Conservation (phyloP, 2,797 vertebrate species). For the Danio aesculapii region DNA sequence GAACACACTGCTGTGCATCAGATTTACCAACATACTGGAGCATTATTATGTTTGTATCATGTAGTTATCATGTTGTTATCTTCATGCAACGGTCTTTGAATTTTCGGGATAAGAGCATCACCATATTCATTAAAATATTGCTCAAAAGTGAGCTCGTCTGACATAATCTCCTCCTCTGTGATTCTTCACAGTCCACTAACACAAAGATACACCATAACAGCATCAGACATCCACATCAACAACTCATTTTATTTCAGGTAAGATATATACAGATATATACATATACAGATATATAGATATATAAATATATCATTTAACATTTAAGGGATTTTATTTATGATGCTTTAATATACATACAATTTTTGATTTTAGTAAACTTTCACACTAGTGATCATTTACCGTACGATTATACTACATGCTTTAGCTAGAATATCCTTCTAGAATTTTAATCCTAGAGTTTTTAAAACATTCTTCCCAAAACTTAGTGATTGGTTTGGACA, state of each 20-base stretch:
- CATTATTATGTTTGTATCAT: background rate
- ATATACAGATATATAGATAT: no score
- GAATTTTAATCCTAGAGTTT: no score
- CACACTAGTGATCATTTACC: background rate
- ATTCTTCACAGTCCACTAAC: slow-evolving; percentile 11
- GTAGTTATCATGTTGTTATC: background rate
- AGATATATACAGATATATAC: no score
- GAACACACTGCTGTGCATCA: no score
- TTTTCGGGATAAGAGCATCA: background rate
- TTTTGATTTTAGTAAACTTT: background rate
- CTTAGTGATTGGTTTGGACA: no score
- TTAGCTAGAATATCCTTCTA: no score
- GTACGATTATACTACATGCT: no score
- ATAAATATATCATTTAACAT: background rate
- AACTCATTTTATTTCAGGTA: background rate
- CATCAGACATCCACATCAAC: background rate
- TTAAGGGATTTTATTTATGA: background rate
- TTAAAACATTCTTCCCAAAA: no score
- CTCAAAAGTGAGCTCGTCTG: background rate
- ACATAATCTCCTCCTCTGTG: background rate
- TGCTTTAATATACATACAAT: background rate
- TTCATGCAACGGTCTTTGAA: background rate
- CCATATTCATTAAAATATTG: background rate
- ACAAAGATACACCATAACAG: background rate
- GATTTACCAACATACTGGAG: no score